phyloP scores from a whole-genome alignment of 2,888 invertebrate species.

The Hololepta plana region DNA sequence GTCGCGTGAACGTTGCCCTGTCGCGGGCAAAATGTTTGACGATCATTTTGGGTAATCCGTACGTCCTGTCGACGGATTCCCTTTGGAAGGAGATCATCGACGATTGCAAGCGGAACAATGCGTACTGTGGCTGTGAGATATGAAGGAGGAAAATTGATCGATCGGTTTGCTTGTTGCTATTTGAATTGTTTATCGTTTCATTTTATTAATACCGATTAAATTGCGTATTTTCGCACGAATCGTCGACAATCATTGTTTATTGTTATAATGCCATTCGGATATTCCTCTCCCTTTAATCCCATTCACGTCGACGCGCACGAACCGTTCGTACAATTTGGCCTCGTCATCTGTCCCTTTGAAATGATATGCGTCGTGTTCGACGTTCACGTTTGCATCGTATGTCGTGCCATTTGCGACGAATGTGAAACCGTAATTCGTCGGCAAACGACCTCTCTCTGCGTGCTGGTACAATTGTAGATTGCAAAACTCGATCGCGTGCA shows the following conservation, averaged over 20 bases:
- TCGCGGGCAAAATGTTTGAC: constrained; percentile 67
- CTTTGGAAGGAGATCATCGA: constrained; percentile 49
- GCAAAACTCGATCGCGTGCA: constrained; percentile 39
- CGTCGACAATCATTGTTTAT: constrained; percentile 13
- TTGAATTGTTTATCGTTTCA: no score
- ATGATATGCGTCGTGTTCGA: constrained; percentile 37
- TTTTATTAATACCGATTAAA: not conserved
- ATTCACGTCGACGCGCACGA: constrained; percentile 35
- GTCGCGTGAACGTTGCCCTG: constrained; percentile 76
- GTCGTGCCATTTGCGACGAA: constrained; percentile 39
- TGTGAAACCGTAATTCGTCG: constrained; percentile 43
- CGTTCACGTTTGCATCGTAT: no score
- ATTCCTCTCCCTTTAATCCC: constrained; percentile 49
- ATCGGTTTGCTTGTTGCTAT: no score
- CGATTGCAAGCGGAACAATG: constrained; percentile 41
- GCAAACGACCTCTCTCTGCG: constrained; percentile 46
- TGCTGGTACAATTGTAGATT: constrained; percentile 47
- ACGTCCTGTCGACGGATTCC: constrained; percentile 42
- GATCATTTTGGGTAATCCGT: constrained; percentile 71
- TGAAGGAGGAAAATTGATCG: no score
- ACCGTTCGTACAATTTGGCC: constrained; percentile 46
- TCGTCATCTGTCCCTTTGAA: constrained; percentile 51
- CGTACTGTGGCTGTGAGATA: constrained; percentile 53
- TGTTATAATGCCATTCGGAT: constrained; percentile 53
- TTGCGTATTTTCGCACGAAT: not conserved